Evolutionary conservation across 2,888 invertebrate genomes (phyloP), one percentile per base, ranked within the genome.

Genomic region (Poecilus cupreus): DNA sequence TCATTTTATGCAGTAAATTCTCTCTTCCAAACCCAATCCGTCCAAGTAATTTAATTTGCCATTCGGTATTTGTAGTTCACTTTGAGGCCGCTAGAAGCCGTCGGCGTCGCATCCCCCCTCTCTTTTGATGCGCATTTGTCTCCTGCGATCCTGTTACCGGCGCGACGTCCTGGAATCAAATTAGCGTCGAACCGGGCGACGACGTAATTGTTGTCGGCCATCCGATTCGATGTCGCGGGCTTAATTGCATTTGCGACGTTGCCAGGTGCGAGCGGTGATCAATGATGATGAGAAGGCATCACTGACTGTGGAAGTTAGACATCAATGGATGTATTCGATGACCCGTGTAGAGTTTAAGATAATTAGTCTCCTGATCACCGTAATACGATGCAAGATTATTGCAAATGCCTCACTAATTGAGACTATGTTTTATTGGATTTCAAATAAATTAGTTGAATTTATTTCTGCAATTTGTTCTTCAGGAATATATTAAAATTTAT

Each of bases 31-130:
- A 37, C 37, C 20, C 72, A 80, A 54, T 80, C 43, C 72, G 74
- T 54, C 74, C 80, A 32, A 32, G 80, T 80, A 80, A 80, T 80
- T 74, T 16, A 72, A 80, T 80, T 78, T 46, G 60, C 78, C 37
- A 78, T 78, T 80, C 80, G 57, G 80, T 64, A 74, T 80, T 80
- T 54, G 72, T 80, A 79, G 79, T 80, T 72, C 51, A 32, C 32
- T 60, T 46, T 49, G 46, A 43, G 70, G 24, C 8, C 70, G 68
- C 43, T 22, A 74, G 75, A 1, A 46, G 32, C 51, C 54, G 75
- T 18, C 18, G 54, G 54, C 26, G 54, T n/a, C 51, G 51, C 32
- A 6, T 32, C 32, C 32, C 32, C 32, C 6, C 32, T n/a, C 32
- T 32, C 32, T 8, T 32, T 32, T 32, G 32, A 32, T 32, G 32